Evolutionary conservation across 2,113 vertebrate genomes (phyloP).

Genomic region (Tragulus kanchil): DNA sequence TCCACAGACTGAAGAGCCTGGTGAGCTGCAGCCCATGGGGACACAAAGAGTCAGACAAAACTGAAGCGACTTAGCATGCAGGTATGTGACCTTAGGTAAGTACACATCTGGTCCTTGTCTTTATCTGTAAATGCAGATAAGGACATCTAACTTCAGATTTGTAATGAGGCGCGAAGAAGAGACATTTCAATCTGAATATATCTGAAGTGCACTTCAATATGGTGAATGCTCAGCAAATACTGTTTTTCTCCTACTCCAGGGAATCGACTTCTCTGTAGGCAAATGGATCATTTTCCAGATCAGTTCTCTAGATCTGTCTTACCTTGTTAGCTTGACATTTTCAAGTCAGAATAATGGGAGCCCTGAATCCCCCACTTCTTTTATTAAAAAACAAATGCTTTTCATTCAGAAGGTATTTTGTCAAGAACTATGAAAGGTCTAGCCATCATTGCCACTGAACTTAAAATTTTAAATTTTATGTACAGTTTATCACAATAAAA

Average conservation of each 20-base stretch:
- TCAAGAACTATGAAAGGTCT: not conserved
- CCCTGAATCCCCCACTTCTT: not conserved
- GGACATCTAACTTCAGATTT: not conserved
- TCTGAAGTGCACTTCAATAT: not conserved
- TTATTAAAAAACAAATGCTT: not conserved
- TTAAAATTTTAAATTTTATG: too few species aligned
- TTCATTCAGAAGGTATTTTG: not conserved
- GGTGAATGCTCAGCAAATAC: not conserved
- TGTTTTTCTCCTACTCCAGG: not conserved
- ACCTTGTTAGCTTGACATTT: constrained; percentile 12
- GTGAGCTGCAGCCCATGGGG: too few species aligned
- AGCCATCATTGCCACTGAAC: not conserved
- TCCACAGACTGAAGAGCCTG: too few species aligned
- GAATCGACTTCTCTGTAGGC: not conserved
- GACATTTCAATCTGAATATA: not conserved
- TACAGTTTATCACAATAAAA: not conserved
- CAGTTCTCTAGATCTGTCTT: not conserved
- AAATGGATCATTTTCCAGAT: constrained; percentile 1
- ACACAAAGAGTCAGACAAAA: too few species aligned
- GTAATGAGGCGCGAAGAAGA: constrained; percentile 4
- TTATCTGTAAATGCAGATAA: not conserved
- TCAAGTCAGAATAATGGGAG: constrained; percentile 10
- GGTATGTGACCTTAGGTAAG: not conserved
- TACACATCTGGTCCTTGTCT: not conserved
- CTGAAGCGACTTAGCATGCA: too few species aligned